Evolutionary conservation across 2,797 vertebrate genomes (phyloP).

Genomic region (Phyllotis vaccarum): DNA sequence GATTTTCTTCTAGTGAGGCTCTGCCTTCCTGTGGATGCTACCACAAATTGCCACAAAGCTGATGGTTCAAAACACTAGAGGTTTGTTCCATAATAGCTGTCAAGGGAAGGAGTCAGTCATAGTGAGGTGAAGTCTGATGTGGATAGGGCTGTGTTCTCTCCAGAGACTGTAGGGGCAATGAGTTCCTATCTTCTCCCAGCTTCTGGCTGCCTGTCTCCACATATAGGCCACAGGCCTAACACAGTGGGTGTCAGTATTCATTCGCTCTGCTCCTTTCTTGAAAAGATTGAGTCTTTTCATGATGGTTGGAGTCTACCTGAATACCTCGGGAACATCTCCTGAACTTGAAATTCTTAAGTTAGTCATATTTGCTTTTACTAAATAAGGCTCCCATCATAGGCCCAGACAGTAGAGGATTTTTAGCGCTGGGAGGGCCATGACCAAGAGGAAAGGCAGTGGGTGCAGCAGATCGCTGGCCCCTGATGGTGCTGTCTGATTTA

Average conservation of each 20-base stretch:
- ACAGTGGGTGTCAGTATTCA: not conserved
- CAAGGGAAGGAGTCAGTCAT: not conserved
- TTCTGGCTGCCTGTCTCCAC: not conserved
- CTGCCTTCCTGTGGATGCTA: not conserved
- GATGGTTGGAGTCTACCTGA: not conserved
- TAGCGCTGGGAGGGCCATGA: not conserved
- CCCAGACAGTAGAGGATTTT: not conserved
- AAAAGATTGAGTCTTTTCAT: not conserved
- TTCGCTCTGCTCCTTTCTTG: not conserved
- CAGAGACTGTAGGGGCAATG: not conserved
- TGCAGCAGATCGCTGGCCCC: not conserved
- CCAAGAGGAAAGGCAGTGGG: not conserved
- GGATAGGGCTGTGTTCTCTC: too few relatives aligned
- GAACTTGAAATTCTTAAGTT: not conserved
- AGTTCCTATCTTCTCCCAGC: not conserved
- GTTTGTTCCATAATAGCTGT: not conserved
- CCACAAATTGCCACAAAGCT: not conserved
- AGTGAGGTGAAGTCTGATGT: not conserved
- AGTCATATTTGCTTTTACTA: conserved; percentile 21
- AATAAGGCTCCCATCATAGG: not conserved
- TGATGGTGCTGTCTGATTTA: conserved; percentile 50
- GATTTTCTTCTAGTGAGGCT: not conserved
- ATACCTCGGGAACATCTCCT: not conserved
- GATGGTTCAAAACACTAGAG: not conserved
- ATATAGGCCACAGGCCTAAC: not conserved